Evolutionary conservation across 2,113 vertebrate species (phyloP).

Genomic region (Nestor notabilis): DNA sequence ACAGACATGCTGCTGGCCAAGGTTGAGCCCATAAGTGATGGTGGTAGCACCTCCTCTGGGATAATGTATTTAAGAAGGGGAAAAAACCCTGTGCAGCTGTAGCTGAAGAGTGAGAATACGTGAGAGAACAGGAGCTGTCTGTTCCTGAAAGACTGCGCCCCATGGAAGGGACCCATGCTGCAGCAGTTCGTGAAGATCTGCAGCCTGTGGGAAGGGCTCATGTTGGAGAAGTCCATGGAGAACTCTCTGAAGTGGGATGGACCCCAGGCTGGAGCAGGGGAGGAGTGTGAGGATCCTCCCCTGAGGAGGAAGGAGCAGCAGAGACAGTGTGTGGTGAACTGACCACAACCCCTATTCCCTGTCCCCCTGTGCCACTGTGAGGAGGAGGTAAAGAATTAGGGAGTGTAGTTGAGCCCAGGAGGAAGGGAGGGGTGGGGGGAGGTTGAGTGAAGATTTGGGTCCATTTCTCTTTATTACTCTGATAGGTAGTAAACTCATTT

Average conservation of each 20-base stretch:
- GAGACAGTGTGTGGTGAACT: fast-evolving
- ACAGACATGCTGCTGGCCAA: not conserved
- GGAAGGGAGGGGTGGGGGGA: too few relatives aligned
- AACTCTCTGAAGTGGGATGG: not conserved
- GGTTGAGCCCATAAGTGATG: not conserved
- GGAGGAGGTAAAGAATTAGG: not conserved
- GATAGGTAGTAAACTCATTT: not conserved
- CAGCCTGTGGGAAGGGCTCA: not conserved
- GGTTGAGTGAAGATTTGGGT: not conserved
- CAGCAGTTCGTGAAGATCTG: not conserved
- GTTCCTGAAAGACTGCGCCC: too few relatives aligned
- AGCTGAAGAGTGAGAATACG: not conserved
- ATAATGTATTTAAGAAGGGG: too few relatives aligned
- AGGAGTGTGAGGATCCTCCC: too few relatives aligned
- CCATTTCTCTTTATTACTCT: not conserved
- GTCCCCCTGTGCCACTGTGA: too few relatives aligned
- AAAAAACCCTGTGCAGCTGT: not conserved
- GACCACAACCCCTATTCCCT: not conserved
- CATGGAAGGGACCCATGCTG: not conserved
- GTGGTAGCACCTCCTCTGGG: not conserved
- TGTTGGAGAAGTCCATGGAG: not conserved
- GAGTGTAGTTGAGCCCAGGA: not conserved
- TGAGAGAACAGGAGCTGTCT: not conserved
- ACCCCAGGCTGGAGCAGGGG: not conserved
- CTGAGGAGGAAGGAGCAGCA: not conserved